Percentiles rank a stretch among this genome's conserved stretches.
phyloP scores from a whole-genome alignment of 1,140 invertebrate genomes.

The Drosophila bifasciata region DNA sequence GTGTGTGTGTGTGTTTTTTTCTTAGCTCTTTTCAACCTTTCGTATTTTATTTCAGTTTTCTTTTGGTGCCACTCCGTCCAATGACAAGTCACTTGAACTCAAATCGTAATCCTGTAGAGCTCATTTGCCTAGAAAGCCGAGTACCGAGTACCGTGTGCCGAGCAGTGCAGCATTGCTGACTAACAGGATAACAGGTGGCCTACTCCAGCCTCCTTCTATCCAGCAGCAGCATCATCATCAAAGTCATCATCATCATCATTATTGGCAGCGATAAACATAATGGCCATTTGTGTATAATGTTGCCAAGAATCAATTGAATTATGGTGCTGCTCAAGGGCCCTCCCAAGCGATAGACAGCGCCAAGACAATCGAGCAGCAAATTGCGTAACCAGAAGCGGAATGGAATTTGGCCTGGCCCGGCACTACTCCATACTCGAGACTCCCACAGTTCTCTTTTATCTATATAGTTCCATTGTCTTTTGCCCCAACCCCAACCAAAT shows the following conservation, averaged over 20 bases:
- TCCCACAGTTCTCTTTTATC: constrained; percentile 24
- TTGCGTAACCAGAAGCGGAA: constrained; percentile 75
- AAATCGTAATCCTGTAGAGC: constrained; percentile 76
- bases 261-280: constrained; percentile 70
- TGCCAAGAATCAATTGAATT: constrained; percentile 76
- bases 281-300: constrained; percentile 65
- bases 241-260: constrained; percentile 26
- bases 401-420: constrained; percentile 46
- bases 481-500: constrained; percentile 25
- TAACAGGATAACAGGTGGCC: constrained; percentile 60
- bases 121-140: constrained; percentile 67
- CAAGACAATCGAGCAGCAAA: constrained; percentile 80
- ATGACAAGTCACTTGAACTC: constrained; percentile 59
- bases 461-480: constrained; percentile 38
- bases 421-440: constrained; percentile 4
- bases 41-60: constrained; percentile 37
- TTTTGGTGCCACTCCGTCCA: constrained; percentile 46
- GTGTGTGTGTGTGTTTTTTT: too few species aligned
- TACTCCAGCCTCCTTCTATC: neutral
- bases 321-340: constrained; percentile 53
- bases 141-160: too few species aligned
- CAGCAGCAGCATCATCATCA: neutral
- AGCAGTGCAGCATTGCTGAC: constrained; percentile 62
- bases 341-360: constrained; percentile 26
- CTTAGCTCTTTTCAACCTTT: constrained; percentile 3